Conservation (phyloP, 2,888 invertebrate genomes). For the Tanypteryx hageni region DNA sequence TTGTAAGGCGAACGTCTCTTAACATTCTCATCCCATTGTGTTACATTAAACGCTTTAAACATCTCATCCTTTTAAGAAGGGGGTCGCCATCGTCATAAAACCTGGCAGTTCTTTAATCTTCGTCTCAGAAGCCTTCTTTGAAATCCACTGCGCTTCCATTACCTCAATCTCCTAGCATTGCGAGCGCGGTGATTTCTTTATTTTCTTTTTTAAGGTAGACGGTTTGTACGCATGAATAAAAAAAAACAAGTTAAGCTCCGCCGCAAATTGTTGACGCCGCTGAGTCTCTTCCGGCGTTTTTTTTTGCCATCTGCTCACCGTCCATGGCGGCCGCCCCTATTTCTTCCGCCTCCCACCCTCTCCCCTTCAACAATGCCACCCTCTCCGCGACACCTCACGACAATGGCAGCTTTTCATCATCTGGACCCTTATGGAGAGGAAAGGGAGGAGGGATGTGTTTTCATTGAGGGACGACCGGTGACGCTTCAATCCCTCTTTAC, state of each 20-base stretch:
- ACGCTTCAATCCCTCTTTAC: background rate
- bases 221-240: no score
- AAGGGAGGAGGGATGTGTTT: background rate
- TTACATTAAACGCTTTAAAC: background rate
- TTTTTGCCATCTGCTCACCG: background rate
- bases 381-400: background rate
- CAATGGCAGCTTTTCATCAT: background rate
- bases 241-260: background rate
- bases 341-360: no score
- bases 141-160: no score
- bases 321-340: background rate
- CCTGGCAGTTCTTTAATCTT: no score
- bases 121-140: no score
- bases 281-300: background rate
- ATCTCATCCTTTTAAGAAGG: background rate
- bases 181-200: background rate
- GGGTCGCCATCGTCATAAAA: background rate
- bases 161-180: no score
- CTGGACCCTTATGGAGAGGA: background rate
- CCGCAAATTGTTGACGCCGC: background rate
- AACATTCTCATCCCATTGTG: background rate
- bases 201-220: no score
- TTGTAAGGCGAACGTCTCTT: background rate
- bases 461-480: background rate
- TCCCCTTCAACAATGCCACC: background rate